These are phyloP conservation scores for Alcedo quadribrachys DNA, from an alignment of 2,797 vertebrate species.

Conservation along the genomic window DNA sequence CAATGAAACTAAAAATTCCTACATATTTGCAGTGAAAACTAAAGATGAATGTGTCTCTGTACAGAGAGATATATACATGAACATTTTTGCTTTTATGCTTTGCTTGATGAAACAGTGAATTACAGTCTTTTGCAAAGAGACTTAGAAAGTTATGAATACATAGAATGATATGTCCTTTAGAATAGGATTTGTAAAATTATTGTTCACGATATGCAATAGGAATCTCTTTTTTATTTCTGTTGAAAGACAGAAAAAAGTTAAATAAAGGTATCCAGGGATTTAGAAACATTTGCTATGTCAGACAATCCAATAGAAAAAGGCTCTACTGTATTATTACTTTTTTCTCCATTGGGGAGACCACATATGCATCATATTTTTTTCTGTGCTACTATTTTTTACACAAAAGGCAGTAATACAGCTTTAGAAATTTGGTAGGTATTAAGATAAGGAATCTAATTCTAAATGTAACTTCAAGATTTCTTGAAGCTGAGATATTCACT, in stretches of 20 bases:
- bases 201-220: not conserved
- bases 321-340: constrained; percentile 6
- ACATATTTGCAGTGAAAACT: not conserved
- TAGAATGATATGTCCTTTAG: not conserved
- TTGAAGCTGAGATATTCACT: not conserved
- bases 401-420: not conserved
- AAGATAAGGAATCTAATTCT: constrained; percentile 5
- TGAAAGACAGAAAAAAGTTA: not conserved
- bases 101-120: not conserved
- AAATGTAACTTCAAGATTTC: not conserved
- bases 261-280: not conserved
- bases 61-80: fast-evolving
- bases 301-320: constrained; percentile 34
- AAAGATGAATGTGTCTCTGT: not conserved
- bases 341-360: not conserved
- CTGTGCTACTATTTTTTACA: not conserved
- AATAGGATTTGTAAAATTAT: not conserved
- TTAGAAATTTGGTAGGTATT: not conserved
- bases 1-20: not conserved
- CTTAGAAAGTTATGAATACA: not conserved
- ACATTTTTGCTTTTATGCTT: not conserved
- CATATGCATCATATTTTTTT: not conserved
- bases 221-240: not conserved
- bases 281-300: constrained; percentile 20
- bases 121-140: not conserved